Conservation (phyloP, 2,797 vertebrate species). For the Enteromius paludinosus region DNA sequence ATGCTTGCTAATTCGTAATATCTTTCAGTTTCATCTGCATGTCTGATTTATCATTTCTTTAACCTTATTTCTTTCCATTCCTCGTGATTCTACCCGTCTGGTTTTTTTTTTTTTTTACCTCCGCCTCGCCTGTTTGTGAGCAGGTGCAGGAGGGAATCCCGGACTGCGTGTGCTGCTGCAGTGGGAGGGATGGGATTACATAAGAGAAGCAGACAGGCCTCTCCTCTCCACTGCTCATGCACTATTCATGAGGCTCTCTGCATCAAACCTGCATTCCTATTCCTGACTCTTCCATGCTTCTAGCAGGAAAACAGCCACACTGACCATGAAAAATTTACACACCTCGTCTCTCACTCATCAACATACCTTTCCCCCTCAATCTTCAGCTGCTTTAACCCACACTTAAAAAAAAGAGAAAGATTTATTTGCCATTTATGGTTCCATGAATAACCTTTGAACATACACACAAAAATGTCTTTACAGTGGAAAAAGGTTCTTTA, state of each 20-base stretch:
- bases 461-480: background rate
- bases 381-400: background rate
- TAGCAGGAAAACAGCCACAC: slow-evolving; percentile 25
- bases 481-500: background rate
- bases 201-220: slow-evolving; percentile 67
- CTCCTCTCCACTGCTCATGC: slow-evolving; percentile 56
- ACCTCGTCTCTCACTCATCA: slow-evolving; percentile 17
- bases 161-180: slow-evolving; percentile 67
- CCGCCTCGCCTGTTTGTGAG: slow-evolving; percentile 8
- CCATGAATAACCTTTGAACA: background rate
- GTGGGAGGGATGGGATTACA: slow-evolving; percentile 72
- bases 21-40: background rate
- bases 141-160: slow-evolving; percentile 79
- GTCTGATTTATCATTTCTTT: background rate
- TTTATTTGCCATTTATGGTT: background rate
- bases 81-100: background rate
- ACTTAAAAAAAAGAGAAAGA: background rate
- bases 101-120: background rate
- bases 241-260: slow-evolving; percentile 76
- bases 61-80: background rate
- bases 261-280: slow-evolving; percentile 67
- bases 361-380: background rate
- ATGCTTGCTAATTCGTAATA: background rate
- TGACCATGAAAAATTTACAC: slow-evolving; percentile 50
- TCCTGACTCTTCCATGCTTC: slow-evolving; percentile 16